Base-by-base conservation (phyloP, 1,140 invertebrate species). In the silkworm (Bombyx mori) region DNA sequence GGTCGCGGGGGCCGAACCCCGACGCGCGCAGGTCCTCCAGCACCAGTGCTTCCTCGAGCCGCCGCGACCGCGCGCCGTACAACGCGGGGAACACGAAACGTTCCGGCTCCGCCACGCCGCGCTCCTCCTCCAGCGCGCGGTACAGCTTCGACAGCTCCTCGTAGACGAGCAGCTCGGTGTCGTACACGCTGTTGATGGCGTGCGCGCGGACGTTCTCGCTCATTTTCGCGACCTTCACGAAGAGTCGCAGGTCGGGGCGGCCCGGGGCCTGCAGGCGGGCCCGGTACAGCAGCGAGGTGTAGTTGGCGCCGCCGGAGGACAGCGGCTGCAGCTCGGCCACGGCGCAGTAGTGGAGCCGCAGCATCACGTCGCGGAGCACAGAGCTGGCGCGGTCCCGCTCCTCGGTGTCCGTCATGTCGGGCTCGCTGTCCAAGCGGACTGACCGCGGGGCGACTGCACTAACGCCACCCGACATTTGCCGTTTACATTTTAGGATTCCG, bases 31-130 rank as follows among this genome's bases (percentile, higher is more conserved):
- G 42, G 47, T 74, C 57, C 46, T 74, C 69, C n/a, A 74, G 22
- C 6, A 72, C 57, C 6, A 72, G 7, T 8, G 54, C 61, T 46
- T 71, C 71, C 43, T 64, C 44, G 44, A 57, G 6, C 63, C 69
- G 42, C 64, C 69, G 51, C 49, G 65, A 42, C 67, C 62, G 5
- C 58, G 22, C 44, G 59, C 18, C 50, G 56, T n/a, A n/a, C 9
- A 9, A 68, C 26, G 48, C 56, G 56, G 18, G 62, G 22, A 52
- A 61, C 47, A 47, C 55, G 51, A 4, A 57, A 48, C 48, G 26
- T 9, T 35, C 4, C 1, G 26, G 22, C 1, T 51, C 10, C 8
- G 50, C 22, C 26, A 51, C 50, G 18, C n/a, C 42, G 22, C 42
- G 18, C 42, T 51, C 9, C 8, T 51, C 50, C 42, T 51, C 50